Evolutionary conservation across 2,888 invertebrate genomes (phyloP).

Genomic region (Perdita meconis): DNA sequence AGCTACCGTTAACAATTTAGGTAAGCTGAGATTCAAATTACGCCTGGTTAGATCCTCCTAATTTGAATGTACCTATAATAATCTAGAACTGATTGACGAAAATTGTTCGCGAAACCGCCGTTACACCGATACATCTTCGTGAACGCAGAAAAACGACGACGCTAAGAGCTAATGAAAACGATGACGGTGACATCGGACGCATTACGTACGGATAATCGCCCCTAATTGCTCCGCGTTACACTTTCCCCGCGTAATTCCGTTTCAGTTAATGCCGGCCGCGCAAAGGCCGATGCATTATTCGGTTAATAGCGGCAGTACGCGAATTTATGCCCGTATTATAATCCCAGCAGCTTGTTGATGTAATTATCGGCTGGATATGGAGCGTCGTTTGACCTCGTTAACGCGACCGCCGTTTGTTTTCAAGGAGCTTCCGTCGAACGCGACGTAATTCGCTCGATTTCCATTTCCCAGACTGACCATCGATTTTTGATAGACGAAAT

Average conservation of each 20-base stretch:
- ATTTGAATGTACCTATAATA: too few relatives aligned
- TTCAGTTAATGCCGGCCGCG: conserved; percentile 47
- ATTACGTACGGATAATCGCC: conserved; percentile 29
- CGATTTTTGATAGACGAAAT: too few relatives aligned
- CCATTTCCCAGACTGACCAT: too few relatives aligned
- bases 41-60: too few relatives aligned
- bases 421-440: conserved; percentile 30
- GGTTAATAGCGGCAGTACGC: conserved; percentile 46
- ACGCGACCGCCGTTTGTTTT: conserved; percentile 12
- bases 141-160: neutral
- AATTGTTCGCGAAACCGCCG: neutral
- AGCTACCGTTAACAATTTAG: too few relatives aligned
- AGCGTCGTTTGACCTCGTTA: conserved; percentile 51
- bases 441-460: too few relatives aligned
- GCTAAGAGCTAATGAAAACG: conserved; percentile 21
- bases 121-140: neutral
- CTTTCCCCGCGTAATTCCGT: conserved; percentile 52
- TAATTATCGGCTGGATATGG: conserved; percentile 47
- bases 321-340: conserved; percentile 60
- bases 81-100: neutral
- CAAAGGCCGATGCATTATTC: conserved; percentile 51
- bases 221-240: conserved; percentile 41
- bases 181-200: conserved; percentile 12
- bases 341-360: conserved; percentile 57
- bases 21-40: too few relatives aligned